Base-by-base conservation (phyloP, 2,113 vertebrate genomes). In the Plestiodon gilberti region DNA sequence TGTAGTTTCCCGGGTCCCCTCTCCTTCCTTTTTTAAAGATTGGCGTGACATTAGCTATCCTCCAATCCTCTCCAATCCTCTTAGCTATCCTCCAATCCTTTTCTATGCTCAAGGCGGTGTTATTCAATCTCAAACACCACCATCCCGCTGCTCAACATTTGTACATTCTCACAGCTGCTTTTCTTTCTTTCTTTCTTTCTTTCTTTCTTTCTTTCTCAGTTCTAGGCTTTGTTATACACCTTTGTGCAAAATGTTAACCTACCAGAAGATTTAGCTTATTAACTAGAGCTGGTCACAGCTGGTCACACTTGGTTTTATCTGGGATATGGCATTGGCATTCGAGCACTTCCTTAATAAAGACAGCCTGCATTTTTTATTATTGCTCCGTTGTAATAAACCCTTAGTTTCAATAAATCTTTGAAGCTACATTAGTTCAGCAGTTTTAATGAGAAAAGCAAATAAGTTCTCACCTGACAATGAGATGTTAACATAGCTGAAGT, bases 401-500 rank as follows among this genome's bases (percentile, higher is more conserved):
- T 25, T 25, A 71, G 23, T 89, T 89, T 84, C 77, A 92, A 82
- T 86, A 79, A 28, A 28, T 52, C 13, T 79, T 87, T 67, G 71
- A 86, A 86, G 65, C 64, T 59, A 67, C 59, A 70, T 87, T 43
- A 11, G 69, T 82, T 84, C 82, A 84, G 61, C 76, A 78, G 78
- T 57, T 88, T 85, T 78, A 85, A 81, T 86, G 64, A 84, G 71
- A 79, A 84, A 88, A 91, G 71, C 20, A 43, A 78, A 77, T 67
- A 33, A 38, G 17, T 73, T 71, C 6, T 61, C 22, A 35, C 1
- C 74, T 30, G 79, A 64, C 23, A 82, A 73, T 23, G n/a, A 77
- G 43, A 86, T 59, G n/a, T n/a, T n/a, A 78, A 89, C 59, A 75
- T 38, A 59, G 57, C 9, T 79, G 13, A 30, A 0, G 1, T 80